Evolutionary conservation across 2,888 invertebrate genomes (phyloP).

Genomic region (Arge pagana): DNA sequence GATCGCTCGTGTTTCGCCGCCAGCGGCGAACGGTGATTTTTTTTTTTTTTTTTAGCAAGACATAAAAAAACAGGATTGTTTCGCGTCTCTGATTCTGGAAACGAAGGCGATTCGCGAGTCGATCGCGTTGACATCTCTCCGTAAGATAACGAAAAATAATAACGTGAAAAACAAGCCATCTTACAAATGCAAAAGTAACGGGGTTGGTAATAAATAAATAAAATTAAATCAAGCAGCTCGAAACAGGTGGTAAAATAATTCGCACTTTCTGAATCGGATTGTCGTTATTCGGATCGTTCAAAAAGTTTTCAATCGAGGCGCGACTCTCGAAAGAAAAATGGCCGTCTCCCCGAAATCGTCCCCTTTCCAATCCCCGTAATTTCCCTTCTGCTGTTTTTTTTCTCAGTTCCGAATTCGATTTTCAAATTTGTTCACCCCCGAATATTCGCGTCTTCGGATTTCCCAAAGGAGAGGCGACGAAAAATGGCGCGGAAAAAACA

Average conservation of each 20-base stretch:
- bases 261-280: slow-evolving; percentile 35
- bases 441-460: no score
- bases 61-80: neutral
- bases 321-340: slow-evolving; percentile 31
- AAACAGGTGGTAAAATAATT: slow-evolving; percentile 31
- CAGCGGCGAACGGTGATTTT: slow-evolving; percentile 10
- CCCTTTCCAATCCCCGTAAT: neutral
- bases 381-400: neutral
- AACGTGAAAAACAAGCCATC: slow-evolving; percentile 45
- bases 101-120: neutral
- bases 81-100: neutral
- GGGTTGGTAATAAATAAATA: slow-evolving; percentile 36
- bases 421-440: neutral
- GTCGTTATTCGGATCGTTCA: slow-evolving; percentile 29
- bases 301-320: slow-evolving; percentile 30
- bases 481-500: no score
- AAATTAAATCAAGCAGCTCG: slow-evolving; percentile 37
- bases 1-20: neutral
- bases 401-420: neutral
- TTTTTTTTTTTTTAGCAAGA: neutral
- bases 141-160: slow-evolving; percentile 30
- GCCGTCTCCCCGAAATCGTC: slow-evolving; percentile 20
- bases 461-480: no score
- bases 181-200: slow-evolving; percentile 38
- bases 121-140: slow-evolving; percentile 15